These are phyloP conservation scores for Plusia festucae DNA, from an alignment of 2,888 invertebrate species.

Conservation along the genomic window DNA sequence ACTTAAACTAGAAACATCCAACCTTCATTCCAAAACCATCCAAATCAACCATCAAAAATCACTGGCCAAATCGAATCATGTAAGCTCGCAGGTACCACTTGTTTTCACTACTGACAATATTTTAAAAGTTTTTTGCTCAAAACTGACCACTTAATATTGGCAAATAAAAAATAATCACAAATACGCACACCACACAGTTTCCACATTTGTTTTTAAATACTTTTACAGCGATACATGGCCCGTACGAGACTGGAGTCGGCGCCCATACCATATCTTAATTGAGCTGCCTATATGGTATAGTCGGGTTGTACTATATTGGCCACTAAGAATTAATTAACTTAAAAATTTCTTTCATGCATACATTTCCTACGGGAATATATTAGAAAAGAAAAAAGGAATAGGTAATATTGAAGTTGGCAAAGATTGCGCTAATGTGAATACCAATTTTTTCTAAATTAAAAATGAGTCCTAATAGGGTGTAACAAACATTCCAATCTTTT, in stretches of 20 bases:
- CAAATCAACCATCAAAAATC: too few relatives aligned
- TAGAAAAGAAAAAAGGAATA: too few relatives aligned
- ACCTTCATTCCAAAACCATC: too few relatives aligned
- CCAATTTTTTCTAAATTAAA: too few relatives aligned
- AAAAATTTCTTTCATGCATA: too few relatives aligned
- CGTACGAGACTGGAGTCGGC: slow-evolving; percentile 12
- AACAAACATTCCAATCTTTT: too few relatives aligned
- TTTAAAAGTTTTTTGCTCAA: not conserved
- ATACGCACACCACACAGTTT: not conserved
- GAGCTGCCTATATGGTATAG: not conserved
- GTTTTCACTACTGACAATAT: not conserved
- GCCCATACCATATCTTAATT: not conserved
- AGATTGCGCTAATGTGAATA: too few relatives aligned
- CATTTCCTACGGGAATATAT: too few relatives aligned
- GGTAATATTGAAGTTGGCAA: too few relatives aligned
- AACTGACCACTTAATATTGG: not conserved
- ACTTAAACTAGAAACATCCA: too few relatives aligned
- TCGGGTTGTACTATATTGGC: slow-evolving; percentile 6
- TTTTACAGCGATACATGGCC: slow-evolving; percentile 1
- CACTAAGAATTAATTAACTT: not conserved
- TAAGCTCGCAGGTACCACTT: not conserved
- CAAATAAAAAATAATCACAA: not conserved
- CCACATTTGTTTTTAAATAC: slow-evolving; percentile 5
- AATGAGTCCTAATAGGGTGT: too few relatives aligned
- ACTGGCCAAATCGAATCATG: not conserved